Evolutionary conservation across 1,140 invertebrate genomes (phyloP).

Genomic region (Delia radicum): DNA sequence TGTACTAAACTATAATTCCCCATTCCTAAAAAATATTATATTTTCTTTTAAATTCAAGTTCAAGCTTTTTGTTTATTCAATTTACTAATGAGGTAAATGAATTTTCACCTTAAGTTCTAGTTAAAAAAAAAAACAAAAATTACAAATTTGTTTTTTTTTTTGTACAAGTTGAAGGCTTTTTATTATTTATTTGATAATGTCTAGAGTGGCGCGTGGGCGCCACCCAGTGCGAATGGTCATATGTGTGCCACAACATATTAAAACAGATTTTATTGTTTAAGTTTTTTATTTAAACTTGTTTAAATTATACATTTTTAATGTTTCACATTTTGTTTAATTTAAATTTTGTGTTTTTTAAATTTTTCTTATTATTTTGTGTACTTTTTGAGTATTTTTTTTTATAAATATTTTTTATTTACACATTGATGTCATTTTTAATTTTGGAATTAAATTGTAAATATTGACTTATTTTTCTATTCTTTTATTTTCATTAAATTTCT

Average conservation of each 20-base stretch:
- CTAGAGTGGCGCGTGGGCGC: conserved; percentile 7
- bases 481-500: too few species aligned
- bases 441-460: too few species aligned
- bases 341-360: neutral
- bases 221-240: too few species aligned
- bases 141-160: neutral
- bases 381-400: too few species aligned
- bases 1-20: neutral
- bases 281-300: too few species aligned
- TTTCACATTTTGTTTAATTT: neutral
- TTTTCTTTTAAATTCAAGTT: neutral
- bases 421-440: too few species aligned
- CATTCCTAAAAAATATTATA: neutral
- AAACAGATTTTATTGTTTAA: too few species aligned
- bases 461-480: too few species aligned
- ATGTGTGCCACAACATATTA: too few species aligned
- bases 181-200: neutral
- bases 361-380: too few species aligned
- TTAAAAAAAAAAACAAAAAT: neutral
- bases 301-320: too few species aligned
- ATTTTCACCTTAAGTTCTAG: conserved; percentile 16
- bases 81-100: neutral
- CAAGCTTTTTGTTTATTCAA: neutral
- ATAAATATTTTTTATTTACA: too few species aligned
- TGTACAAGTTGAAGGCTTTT: conserved; percentile 17